Evolutionary conservation across 2,888 invertebrate genomes (phyloP).

Genomic region (Amphipyra tragopoginis): DNA sequence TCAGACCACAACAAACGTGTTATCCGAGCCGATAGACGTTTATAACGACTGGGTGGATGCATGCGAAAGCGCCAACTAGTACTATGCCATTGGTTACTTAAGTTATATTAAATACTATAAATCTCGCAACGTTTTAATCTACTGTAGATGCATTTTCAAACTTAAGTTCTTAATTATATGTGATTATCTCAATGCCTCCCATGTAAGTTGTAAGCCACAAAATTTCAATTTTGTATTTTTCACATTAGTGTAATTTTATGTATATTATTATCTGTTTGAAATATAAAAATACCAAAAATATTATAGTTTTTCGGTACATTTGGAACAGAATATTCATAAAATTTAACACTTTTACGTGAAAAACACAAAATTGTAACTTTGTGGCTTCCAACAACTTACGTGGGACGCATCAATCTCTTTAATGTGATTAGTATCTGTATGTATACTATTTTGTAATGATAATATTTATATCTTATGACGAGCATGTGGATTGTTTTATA

Average conservation of each 20-base stretch:
- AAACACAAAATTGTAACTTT: too few species aligned
- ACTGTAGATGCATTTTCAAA: constrained; percentile 19
- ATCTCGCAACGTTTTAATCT: not conserved
- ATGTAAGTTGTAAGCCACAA: too few species aligned
- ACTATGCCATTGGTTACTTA: constrained; percentile 52
- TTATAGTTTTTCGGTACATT: too few species aligned
- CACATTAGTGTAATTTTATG: too few species aligned
- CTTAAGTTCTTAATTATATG: constrained; percentile 6
- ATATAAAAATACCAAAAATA: too few species aligned
- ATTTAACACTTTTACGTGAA: too few species aligned
- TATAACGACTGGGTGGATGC: constrained; percentile 99
- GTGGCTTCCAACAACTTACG: too few species aligned
- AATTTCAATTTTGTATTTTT: too few species aligned
- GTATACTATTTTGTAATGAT: constrained; percentile 16
- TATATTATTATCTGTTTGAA: too few species aligned
- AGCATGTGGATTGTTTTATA: constrained; percentile 22
- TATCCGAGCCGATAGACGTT: constrained; percentile 99
- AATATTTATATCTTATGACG: constrained; percentile 24
- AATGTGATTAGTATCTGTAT: constrained; percentile 15
- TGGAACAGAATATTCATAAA: too few species aligned
- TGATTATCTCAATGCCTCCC: too few species aligned
- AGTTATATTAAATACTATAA: constrained; percentile 49
- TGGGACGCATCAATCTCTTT: too few species aligned
- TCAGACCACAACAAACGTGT: constrained; percentile 98
- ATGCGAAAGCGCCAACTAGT: constrained; percentile 96